Conservation (phyloP, 2,797 vertebrate species). For the Peromyscus attwateri region DNA sequence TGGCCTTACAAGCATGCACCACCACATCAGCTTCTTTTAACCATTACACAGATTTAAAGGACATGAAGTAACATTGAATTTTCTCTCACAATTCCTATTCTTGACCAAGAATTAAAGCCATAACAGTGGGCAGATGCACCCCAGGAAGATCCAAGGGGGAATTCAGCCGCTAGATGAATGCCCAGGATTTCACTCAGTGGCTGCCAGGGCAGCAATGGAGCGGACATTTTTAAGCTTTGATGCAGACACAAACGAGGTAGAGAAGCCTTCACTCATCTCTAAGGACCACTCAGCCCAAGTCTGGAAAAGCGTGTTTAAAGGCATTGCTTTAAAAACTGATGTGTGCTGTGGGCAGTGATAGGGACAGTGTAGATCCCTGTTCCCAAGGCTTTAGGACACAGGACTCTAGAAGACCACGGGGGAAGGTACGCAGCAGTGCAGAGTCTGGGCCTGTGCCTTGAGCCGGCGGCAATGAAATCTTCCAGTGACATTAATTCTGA, state of each 20-base stretch:
- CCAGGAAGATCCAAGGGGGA: background rate
- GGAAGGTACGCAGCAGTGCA: background rate
- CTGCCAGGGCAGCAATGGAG: no score
- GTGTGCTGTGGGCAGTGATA: background rate
- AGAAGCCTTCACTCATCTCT: background rate
- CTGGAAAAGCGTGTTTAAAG: background rate
- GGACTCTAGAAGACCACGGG: background rate
- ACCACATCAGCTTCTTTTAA: background rate
- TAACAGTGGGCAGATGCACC: background rate
- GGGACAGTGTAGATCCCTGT: background rate
- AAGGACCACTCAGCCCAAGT: slow-evolving; percentile 28
- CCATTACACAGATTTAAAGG: background rate
- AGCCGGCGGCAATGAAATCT: background rate
- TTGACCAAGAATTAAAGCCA: background rate
- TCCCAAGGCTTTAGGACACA: background rate
- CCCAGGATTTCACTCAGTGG: background rate
- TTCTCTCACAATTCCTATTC: background rate
- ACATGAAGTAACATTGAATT: background rate
- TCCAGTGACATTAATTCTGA: background rate
- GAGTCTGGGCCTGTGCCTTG: background rate
- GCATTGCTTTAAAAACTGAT: background rate
- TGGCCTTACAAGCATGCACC: background rate
- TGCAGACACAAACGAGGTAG: background rate
- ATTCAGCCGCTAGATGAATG: background rate
- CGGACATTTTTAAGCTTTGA: background rate